Base-by-base conservation (phyloP, 2,888 invertebrate species). In the Ryuthela nishihirai region DNA sequence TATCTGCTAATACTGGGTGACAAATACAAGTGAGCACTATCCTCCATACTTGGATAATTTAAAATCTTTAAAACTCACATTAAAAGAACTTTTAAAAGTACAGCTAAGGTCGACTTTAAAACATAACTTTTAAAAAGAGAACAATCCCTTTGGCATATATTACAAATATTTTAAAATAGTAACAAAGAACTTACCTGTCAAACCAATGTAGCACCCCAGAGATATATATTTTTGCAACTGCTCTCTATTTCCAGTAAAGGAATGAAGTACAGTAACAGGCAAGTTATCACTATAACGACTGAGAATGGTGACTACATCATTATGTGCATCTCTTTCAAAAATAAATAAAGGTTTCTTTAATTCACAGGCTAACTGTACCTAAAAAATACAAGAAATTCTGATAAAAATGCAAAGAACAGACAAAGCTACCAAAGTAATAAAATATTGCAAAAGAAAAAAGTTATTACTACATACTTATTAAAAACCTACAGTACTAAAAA, bases 251-350 rank as follows among this genome's bases (percentile, higher is more conserved):
- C 94, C 94, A 45, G 91, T 89, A 76, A 94, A 95, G 63, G 92
- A 92, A 74, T 94, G 91, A 59, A 95, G 81, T 39, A 94, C 83
- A 54, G 89, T 83, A 9, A 88, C 82, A n/a, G 94, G 91, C 45
- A 91, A 75, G 10, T 73, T 75, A 68, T 74, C 77, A 42, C 73
- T 69, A 68, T 79, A 81, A 62, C 78, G 77, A 39, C 77, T 75
- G 64, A 84, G 76, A 70, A 93, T 87, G 71, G 83, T 81, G 66
- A 91, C 77, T 68, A 94, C 80, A 74, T 93, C 92, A 18, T 83
- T 81, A 70, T 91, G 88, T 17, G 94, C 94, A 68, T 91, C 91
- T 73, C 93, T 83, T 76, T 95, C 94, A 74, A 93, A 93, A 41
- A 95, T 83, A 71, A 93, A 83, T 36, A 95, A 75, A 1, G 94